These are phyloP conservation scores for Chydorus sphaericus DNA, from an alignment of 2,888 invertebrate species.

Conservation along the genomic window DNA sequence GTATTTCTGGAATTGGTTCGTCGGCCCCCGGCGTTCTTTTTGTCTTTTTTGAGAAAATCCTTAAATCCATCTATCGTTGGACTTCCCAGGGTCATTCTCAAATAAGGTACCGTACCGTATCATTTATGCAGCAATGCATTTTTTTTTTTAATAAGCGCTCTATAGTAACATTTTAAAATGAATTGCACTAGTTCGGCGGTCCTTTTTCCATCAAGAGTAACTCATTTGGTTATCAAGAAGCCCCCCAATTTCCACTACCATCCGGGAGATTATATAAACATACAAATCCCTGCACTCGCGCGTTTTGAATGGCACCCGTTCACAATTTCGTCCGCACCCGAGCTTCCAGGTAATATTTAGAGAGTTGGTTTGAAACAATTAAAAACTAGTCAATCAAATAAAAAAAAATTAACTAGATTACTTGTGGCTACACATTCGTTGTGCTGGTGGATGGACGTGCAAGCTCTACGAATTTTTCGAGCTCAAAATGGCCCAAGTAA, in stretches of 20 bases:
- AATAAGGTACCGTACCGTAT: too few relatives aligned
- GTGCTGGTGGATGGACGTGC: slow-evolving; percentile 89
- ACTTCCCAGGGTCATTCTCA: slow-evolving; percentile 54
- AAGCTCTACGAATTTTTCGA: slow-evolving; percentile 73
- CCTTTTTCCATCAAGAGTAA: slow-evolving; percentile 73
- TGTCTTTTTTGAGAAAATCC: slow-evolving; percentile 51
- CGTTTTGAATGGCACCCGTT: slow-evolving; percentile 95
- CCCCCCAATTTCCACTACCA: slow-evolving; percentile 74
- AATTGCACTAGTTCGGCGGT: slow-evolving; percentile 80
- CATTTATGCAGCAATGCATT: too few relatives aligned
- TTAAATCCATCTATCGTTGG: slow-evolving; percentile 35
- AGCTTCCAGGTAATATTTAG: slow-evolving; percentile 52
- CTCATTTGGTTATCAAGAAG: slow-evolving; percentile 75
- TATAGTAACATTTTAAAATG: too few relatives aligned
- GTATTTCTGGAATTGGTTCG: slow-evolving; percentile 91
- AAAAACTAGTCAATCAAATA: too few relatives aligned
- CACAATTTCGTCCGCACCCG: slow-evolving; percentile 89
- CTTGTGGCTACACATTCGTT: slow-evolving; percentile 84
- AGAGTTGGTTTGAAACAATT: too few relatives aligned
- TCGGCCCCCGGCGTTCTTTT: slow-evolving; percentile 66
- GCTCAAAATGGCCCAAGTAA: too few relatives aligned
- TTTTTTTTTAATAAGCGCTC: neutral
- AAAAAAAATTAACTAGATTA: too few relatives aligned
- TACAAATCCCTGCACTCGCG: slow-evolving; percentile 81
- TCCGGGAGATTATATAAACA: slow-evolving; percentile 87